phyloP scores from a whole-genome alignment of 2,113 vertebrate genomes.

The Mesitornis unicolor region DNA sequence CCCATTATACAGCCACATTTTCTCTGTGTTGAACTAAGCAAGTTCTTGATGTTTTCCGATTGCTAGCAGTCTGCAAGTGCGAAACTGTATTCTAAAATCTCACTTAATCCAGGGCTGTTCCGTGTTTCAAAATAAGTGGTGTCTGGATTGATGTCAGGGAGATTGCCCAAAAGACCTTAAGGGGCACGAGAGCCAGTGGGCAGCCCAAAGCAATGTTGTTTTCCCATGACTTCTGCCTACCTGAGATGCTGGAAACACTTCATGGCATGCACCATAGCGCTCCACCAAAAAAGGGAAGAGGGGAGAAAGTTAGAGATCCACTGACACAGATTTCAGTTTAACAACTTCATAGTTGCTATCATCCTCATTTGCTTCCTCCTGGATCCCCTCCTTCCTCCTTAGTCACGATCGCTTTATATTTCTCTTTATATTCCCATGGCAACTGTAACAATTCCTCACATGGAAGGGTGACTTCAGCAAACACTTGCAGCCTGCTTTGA shows the following conservation, averaged over 20 bases:
- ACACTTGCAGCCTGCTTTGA: neutral
- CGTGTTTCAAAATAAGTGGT: neutral
- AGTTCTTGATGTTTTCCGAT: neutral
- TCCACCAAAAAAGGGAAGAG: neutral
- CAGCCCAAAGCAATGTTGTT: neutral
- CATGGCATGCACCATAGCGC: neutral
- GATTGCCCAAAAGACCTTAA: neutral
- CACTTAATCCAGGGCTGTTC: neutral
- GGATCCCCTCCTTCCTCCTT: neutral
- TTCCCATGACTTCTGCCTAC: neutral
- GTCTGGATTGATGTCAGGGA: neutral
- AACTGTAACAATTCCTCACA: neutral
- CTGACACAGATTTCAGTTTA: neutral
- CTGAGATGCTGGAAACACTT: neutral
- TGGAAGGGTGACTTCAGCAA: neutral
- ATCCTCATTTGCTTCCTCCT: neutral
- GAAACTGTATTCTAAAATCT: neutral
- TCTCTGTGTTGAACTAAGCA: neutral
- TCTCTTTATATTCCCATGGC: conserved; percentile 21
- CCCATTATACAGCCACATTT: neutral
- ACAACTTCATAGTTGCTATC: neutral
- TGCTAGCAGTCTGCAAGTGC: neutral
- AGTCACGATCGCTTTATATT: neutral
- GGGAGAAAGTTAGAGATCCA: neutral
- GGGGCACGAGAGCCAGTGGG: neutral